These are phyloP conservation scores for Psephotus haematonotus DNA, from an alignment of 2,113 vertebrate species.

Conservation along the genomic window DNA sequence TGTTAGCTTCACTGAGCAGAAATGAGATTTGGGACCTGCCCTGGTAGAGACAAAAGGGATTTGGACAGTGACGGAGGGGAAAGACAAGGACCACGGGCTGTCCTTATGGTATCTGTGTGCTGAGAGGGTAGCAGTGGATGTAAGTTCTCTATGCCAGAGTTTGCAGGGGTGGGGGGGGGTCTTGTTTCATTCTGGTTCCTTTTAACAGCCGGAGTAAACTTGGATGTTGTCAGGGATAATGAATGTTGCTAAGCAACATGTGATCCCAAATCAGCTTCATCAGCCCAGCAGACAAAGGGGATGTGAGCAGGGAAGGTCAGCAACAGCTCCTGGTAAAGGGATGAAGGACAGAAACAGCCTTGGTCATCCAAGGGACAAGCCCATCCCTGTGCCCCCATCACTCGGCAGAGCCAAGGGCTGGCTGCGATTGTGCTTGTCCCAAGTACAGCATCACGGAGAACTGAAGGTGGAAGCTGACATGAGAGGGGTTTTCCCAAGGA, in stretches of 20 bases:
- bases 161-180: background rate
- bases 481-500: background rate
- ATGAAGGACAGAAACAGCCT: background rate
- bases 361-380: background rate
- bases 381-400: background rate
- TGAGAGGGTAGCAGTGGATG: background rate
- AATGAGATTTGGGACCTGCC: background rate
- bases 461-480: background rate
- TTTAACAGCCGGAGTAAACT: background rate
- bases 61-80: background rate
- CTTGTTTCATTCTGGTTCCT: background rate
- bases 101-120: background rate
- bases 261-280: background rate
- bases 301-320: background rate
- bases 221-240: background rate
- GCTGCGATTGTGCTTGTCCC: background rate
- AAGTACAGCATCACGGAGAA: accelerated
- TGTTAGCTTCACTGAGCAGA: background rate
- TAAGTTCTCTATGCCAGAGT: background rate
- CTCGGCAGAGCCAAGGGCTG: background rate
- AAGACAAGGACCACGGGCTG: background rate
- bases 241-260: conserved; percentile 40
- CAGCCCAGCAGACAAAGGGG: background rate
- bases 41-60: background rate
- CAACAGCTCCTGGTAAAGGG: background rate